These are phyloP conservation scores for Pseudotriccus pelzelni DNA, from an alignment of 2,797 vertebrate species.

Conservation along the genomic window DNA sequence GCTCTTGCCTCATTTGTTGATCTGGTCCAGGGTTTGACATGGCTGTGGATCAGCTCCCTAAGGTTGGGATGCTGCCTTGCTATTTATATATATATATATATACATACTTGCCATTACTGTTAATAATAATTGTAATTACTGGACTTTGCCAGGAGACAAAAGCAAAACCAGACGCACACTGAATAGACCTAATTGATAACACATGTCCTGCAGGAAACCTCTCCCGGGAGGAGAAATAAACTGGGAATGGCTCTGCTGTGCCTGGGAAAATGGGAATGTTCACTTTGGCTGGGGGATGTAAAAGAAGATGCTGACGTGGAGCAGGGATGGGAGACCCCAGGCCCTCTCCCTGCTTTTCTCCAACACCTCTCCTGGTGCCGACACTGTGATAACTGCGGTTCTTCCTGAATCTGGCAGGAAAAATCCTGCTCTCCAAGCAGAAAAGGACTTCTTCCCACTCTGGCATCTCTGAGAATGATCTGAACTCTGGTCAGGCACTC, in stretches of 20 bases:
- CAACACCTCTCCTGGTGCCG: fast-evolving
- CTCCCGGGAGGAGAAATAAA: background rate
- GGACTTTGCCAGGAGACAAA: slow-evolving; percentile 40
- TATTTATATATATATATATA: background rate
- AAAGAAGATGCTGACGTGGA: background rate
- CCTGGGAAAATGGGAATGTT: background rate
- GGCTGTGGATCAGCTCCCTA: background rate
- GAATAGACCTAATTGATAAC: background rate
- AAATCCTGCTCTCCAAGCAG: background rate
- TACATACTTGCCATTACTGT: background rate
- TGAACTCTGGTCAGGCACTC: background rate
- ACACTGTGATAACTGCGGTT: fast-evolving
- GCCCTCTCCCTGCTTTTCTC: background rate
- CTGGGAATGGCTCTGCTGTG: background rate
- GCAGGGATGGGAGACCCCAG: background rate
- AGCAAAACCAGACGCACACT: background rate
- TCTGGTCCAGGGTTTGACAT: background rate
- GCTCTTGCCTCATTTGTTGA: background rate
- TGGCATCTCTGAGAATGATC: background rate
- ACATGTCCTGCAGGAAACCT: background rate
- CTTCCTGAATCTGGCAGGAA: background rate
- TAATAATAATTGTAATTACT: background rate
- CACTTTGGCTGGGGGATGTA: fast-evolving
- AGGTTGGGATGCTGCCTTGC: background rate
- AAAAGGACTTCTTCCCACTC: background rate